A percentile compares a stretch with the other conserved stretches of the same genome.
Evolutionary conservation across 2,888 invertebrate species (phyloP).

Genomic region (Polydrusus cervinus): DNA sequence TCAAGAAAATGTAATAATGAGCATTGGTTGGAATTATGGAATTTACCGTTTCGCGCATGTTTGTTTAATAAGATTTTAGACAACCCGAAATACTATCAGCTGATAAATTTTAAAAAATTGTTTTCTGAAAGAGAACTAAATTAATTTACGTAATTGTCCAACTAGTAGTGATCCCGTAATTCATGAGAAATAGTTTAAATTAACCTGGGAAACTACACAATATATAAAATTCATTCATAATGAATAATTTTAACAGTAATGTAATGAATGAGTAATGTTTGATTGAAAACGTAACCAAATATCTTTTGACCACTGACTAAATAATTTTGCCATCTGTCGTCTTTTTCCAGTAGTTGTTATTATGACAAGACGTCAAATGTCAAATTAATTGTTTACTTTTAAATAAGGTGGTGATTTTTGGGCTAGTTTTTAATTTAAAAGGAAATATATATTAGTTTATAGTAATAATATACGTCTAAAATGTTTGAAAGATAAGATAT

Average conservation of each 20-base stretch:
- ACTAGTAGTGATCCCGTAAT: background rate
- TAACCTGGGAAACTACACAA: background rate
- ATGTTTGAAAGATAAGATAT: background rate
- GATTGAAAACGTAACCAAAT: no score
- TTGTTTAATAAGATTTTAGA: background rate
- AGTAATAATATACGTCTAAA: background rate
- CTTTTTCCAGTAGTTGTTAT: background rate
- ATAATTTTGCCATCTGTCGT: no score
- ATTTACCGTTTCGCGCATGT: slow-evolving; percentile 15
- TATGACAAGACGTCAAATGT: background rate
- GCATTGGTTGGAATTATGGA: no score
- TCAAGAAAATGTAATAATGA: background rate
- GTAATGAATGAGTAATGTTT: no score
- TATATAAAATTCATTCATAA: no score
- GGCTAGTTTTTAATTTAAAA: background rate
- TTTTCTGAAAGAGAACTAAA: background rate
- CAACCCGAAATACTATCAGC: slow-evolving; percentile 12
- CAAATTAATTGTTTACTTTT: slow-evolving; percentile 4
- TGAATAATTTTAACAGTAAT: no score
- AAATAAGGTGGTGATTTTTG: background rate
- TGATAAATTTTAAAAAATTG: background rate
- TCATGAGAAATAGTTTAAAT: background rate
- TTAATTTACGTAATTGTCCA: no score
- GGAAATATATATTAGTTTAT: background rate
- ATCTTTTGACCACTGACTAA: no score